These are phyloP conservation scores for Chionomys nivalis DNA, from an alignment of 2,113 vertebrate species.

Conservation along the genomic window DNA sequence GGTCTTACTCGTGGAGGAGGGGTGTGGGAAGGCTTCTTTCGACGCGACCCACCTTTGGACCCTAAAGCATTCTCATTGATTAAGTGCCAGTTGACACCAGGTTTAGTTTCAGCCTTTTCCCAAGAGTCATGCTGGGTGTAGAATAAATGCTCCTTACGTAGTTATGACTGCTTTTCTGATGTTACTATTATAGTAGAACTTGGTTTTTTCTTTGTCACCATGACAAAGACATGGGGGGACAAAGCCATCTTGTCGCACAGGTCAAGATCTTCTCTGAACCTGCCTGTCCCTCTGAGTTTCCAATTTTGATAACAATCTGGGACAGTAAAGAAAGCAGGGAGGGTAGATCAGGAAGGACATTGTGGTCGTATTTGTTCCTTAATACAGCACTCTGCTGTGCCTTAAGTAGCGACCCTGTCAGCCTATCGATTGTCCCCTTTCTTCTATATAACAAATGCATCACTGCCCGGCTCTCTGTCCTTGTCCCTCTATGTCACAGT, in stretches of 20 bases:
- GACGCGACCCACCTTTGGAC: neutral
- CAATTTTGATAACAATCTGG: neutral
- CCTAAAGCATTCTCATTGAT: neutral
- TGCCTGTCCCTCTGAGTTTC: neutral
- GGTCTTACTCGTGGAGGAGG: accelerated
- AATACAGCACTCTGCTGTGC: neutral
- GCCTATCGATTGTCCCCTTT: neutral
- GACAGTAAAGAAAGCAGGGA: neutral
- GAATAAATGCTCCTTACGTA: neutral
- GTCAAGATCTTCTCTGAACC: neutral
- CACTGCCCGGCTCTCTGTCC: neutral
- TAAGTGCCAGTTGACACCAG: neutral
- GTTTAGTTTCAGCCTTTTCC: neutral
- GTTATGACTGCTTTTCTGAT: neutral
- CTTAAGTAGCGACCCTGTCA: neutral
- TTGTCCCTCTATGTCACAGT: neutral
- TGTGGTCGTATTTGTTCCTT: neutral
- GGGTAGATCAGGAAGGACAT: neutral
- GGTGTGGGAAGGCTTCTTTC: accelerated
- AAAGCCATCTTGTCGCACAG: neutral
- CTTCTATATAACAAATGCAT: neutral
- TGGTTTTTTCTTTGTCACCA: neutral
- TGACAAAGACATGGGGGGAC: neutral
- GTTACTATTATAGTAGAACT: neutral
- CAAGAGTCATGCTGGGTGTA: neutral